Base-by-base conservation (phyloP, 2,113 vertebrate species). In the Lontra canadensis region DNA sequence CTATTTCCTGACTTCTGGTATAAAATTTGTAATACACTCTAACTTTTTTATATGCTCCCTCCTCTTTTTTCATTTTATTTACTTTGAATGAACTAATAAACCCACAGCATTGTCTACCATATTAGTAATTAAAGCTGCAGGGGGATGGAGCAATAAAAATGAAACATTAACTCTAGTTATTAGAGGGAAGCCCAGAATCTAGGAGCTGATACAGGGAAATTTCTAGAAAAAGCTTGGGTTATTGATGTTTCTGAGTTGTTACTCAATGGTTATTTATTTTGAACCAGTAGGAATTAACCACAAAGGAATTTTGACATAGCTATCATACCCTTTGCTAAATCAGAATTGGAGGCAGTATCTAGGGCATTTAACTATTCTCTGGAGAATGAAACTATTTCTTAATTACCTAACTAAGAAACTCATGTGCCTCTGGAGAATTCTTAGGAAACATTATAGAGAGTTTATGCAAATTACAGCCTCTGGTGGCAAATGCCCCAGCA, bases 371-470 rank as follows among this genome's bases (percentile, higher is more conserved):
- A 29, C 71, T 82, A 34, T 52, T 96, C 90, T 96, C 97, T 86
- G 57, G 95, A 93, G 94, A 90, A 83, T 23, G 13, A 5, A 74
- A 71, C 31, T 73, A 55, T 76, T 97, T 95, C 76, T 96, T 98
- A 98, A 98, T 98, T 98, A 98, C 92, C 55, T 80, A 95, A 79
- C n/a, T 82, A 83, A 86, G 94, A 94, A 95, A 95, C 21, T 79
- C 25, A 7, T 18, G 17, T 44, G 59, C 29, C 96, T 95, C 88
- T 95, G 55, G 73, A 92, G 95, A 93, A n/a, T 95, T 95, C 93
- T 76, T 52, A 39, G 83, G 84, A 95, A 90, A 85, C 69, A 73
- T 81, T 67, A 67, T 0, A 65, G 42, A 83, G 47, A 69, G 44
- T 84, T 92, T 88, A 74, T 57, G 18, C 78, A 90, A 96, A 87